Conservation (phyloP, 1,140 invertebrate species). For the Eupeodes corollae region DNA sequence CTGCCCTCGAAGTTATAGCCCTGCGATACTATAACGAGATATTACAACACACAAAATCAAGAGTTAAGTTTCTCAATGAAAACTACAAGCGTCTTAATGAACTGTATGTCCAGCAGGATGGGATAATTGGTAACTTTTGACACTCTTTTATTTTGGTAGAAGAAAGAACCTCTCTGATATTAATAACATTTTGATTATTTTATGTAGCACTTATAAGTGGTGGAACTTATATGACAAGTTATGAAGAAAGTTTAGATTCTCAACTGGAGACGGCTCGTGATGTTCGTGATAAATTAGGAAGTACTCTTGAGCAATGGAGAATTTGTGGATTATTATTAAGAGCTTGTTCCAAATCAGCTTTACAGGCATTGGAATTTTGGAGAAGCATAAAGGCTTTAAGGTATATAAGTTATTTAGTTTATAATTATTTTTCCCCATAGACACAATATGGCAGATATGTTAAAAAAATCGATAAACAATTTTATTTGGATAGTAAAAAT, state of each 20-base stretch:
- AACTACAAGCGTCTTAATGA: constrained; percentile 28
- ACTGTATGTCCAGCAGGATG: constrained; percentile 31
- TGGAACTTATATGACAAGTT: constrained; percentile 29
- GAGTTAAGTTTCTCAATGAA: constrained; percentile 19
- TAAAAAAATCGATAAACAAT: no score
- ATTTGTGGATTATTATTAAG: constrained; percentile 27
- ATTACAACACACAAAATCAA: constrained; percentile 23
- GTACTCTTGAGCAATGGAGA: constrained; percentile 32
- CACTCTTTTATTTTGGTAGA: neutral
- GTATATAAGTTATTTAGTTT: neutral
- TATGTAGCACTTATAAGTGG: constrained; percentile 24
- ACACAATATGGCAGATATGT: no score
- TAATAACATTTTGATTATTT: neutral
- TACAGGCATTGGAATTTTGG: constrained; percentile 26
- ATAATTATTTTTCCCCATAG: no score
- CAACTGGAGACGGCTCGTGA: constrained; percentile 33
- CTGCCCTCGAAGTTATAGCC: constrained; percentile 24
- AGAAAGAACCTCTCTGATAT: neutral
- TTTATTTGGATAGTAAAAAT: no score
- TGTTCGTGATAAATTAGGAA: constrained; percentile 29
- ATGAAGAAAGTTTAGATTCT: constrained; percentile 28
- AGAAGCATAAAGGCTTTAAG: neutral
- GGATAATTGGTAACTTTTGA: constrained; percentile 18
- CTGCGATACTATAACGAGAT: constrained; percentile 28
- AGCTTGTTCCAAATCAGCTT: constrained; percentile 25